Base-by-base conservation (phyloP, 2,797 vertebrate species). In the Fratercula arctica region DNA sequence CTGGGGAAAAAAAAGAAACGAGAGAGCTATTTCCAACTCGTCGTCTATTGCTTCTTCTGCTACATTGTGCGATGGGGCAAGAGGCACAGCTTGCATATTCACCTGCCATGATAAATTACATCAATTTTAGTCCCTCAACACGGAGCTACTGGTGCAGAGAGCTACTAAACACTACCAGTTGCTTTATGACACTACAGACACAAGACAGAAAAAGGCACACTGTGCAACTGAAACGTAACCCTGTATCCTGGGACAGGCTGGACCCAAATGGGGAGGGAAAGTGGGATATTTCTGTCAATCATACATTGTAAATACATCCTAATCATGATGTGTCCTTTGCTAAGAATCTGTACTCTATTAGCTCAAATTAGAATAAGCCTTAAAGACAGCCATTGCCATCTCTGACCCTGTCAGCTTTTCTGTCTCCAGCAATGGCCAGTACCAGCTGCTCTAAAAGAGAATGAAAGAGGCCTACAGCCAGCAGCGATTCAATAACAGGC, bases 51-150 rank as follows among this genome's bases (percentile, higher is more conserved):
- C 82, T 94, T 66, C 90, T 92, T 86, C 82, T 94, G 82, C 90
- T 97, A 91, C 76, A 60, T 17, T 91, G 93, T 96, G 85, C 0
- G 21, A 89, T 45, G 69, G 94, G 87, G 82, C 89, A 96, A 92
- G 89, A 89, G 74, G 70, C 90, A 86, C 73, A 96, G 92, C 85
- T 90, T 97, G 93, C 96, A 94, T 97, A 97, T 97, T 97, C 96
- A 96, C 95, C 94, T 96, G 96, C 93, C 96, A 70, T 97, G 96
- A 96, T 92, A 87, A 93, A 97, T 97, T 96, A 96, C 93, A 97
- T 97, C 96, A 94, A 86, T 96, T 97, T 95, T 90, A 90, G 51
- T 97, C 95, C 95, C 95, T 95, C 75, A 92, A 79, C 94, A 96
- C 0, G 3, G 73, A 95, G 74, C 61, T 96, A 95, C 90, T 90